Evolutionary conservation across 2,888 invertebrate genomes (phyloP), one percentile per base, ranked within the genome.

Genomic region (Synergus umbraculus): DNA sequence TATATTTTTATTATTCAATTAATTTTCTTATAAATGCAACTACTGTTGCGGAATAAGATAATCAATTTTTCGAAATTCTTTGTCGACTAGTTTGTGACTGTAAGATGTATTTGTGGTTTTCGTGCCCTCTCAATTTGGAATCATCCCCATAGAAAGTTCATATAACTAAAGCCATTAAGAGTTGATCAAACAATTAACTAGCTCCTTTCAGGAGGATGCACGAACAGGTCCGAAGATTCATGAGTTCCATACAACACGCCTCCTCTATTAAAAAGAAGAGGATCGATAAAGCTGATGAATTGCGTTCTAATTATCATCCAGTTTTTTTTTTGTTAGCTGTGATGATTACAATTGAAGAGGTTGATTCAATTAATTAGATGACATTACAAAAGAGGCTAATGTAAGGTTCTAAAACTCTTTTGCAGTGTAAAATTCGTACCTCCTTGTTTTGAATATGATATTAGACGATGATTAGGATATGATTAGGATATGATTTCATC

Each of bases 181-280:
- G 18, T 73, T 73, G 49, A 73, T 73, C 37, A 73, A 73, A 73
- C 54, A 73, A 73, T 73, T 73, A 58, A 73, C 73, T 73, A n/a
- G 37, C 54, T 73, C 73, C 54, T 73, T 73, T 73, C 54, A 73
- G 37, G 54, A 73, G 73, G 49, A 29, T 54, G 69, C 29, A 73
- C 37, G 54, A 73, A n/a, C 54, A 54, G 37, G 54, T 73, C 54
- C 37, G 18, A 73, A 54, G 73, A 73, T 54, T 73, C 73, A 73
- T 73, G 73, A 73, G 73, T 54, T 54, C n/a, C 29, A 41, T 73
- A 54, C 73, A 58, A 73, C 54, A 73, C 54, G n/a, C 73, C n/a
- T 73, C 3, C n/a, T 54, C 73, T 73, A n/a, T 37, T 58, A 54
- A 73, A 73, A 73, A 54, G 13, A 58, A 73, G 15, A 37, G 46